Evolutionary conservation across 2,113 vertebrate genomes (phyloP).

Genomic region (Bothrops jararaca): DNA sequence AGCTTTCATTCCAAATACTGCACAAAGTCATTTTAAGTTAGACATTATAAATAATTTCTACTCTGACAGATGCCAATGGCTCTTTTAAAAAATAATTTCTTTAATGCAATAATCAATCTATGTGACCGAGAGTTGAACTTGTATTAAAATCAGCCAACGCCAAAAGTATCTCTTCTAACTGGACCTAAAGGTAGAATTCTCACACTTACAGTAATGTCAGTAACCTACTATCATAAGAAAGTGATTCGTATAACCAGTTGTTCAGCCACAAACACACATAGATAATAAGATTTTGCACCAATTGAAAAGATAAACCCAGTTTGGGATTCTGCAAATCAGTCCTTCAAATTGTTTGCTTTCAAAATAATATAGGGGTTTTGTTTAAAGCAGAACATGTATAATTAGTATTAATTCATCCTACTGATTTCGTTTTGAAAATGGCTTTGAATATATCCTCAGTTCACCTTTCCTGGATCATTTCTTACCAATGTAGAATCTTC

Average conservation of each 20-base stretch:
- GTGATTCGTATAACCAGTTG: not conserved
- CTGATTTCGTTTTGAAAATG: not conserved
- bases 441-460: conserved; percentile 5
- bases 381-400: not conserved
- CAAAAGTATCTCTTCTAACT: not conserved
- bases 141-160: not conserved
- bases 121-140: not conserved
- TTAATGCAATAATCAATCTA: not conserved
- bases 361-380: not conserved
- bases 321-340: conserved; percentile 3
- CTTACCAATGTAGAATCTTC: conserved; percentile 18
- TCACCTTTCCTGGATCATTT: conserved; percentile 22
- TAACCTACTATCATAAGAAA: not conserved
- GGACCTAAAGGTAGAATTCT: not conserved
- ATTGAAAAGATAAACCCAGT: not conserved
- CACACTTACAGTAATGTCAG: not conserved
- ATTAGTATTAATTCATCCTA: not conserved
- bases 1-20: conserved; percentile 23
- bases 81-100: not conserved
- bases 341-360: not conserved
- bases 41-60: conserved; percentile 27
- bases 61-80: not conserved
- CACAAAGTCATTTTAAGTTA: conserved; percentile 18
- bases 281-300: not conserved
- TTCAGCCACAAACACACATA: not conserved